These are phyloP conservation scores for Mamestra configurata DNA, from an alignment of 1,140 invertebrate species.

Conservation along the genomic window DNA sequence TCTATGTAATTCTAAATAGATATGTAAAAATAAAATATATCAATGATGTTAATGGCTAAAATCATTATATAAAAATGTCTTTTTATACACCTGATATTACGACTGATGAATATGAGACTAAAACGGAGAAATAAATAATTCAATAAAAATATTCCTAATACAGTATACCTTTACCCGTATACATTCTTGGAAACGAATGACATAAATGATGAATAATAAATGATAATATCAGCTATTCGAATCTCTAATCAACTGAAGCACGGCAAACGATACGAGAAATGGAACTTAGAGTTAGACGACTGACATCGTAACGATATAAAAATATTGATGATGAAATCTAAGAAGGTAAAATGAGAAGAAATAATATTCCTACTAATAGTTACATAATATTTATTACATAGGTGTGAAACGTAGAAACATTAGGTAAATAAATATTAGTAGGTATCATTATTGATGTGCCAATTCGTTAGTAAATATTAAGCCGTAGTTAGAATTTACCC, in stretches of 20 bases:
- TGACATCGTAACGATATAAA: slow-evolving; percentile 52
- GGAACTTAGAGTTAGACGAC: slow-evolving; percentile 51
- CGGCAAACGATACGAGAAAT: slow-evolving; percentile 36
- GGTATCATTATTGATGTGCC: slow-evolving; percentile 61
- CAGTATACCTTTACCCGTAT: slow-evolving; percentile 15
- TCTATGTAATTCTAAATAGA: slow-evolving; percentile 71
- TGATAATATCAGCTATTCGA: slow-evolving; percentile 37
- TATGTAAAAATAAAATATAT: slow-evolving; percentile 60
- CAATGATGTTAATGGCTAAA: slow-evolving; percentile 52
- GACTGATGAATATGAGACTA: slow-evolving; percentile 68
- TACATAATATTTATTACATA: slow-evolving; percentile 57
- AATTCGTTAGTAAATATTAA: slow-evolving; percentile 57
- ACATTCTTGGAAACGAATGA: slow-evolving; percentile 8
- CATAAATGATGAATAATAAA: slow-evolving; percentile 32
- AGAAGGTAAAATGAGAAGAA: slow-evolving; percentile 50
- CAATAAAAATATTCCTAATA: slow-evolving; percentile 42
- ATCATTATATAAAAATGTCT: slow-evolving; percentile 53
- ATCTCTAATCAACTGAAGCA: slow-evolving; percentile 14
- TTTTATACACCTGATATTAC: slow-evolving; percentile 58
- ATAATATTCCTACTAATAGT: slow-evolving; percentile 68
- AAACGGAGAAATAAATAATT: slow-evolving; percentile 54
- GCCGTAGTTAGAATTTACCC: slow-evolving; percentile 56
- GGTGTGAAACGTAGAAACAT: slow-evolving; percentile 61
- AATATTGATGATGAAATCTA: slow-evolving; percentile 50
- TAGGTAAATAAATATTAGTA: slow-evolving; percentile 49